phyloP scores from a whole-genome alignment of 2,113 vertebrate species.

The Psettodes erumei region DNA sequence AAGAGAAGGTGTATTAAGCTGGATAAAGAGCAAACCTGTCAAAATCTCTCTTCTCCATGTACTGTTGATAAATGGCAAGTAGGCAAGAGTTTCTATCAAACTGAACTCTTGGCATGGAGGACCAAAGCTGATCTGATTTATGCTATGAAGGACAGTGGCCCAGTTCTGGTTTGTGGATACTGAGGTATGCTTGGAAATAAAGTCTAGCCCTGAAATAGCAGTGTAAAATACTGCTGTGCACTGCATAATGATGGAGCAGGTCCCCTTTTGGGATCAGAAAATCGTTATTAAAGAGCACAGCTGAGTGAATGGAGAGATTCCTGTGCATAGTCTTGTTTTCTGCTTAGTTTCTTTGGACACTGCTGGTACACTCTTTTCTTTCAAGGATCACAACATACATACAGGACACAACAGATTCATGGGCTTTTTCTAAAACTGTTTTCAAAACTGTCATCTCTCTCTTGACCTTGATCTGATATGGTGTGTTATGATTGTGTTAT shows the following conservation, averaged over 20 bases:
- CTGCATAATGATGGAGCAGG: constrained; percentile 49
- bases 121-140: constrained; percentile 15
- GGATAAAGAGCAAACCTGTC: background rate
- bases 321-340: background rate
- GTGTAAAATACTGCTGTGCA: constrained; percentile 37
- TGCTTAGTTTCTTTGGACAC: background rate
- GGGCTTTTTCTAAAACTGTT: background rate
- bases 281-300: constrained; percentile 31
- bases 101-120: background rate
- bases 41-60: background rate
- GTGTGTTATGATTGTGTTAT: background rate
- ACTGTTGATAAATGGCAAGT: constrained; percentile 5
- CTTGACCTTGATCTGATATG: background rate
- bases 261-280: constrained; percentile 28
- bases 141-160: background rate
- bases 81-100: constrained; percentile 10
- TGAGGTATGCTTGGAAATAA: constrained; percentile 43
- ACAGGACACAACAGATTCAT: background rate
- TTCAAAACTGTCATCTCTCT: background rate
- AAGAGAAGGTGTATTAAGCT: background rate
- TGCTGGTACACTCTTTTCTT: background rate
- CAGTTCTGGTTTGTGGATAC: constrained; percentile 47
- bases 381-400: background rate
- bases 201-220: constrained; percentile 39
- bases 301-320: background rate